Evolutionary conservation across 2,113 vertebrate genomes (phyloP).

Genomic region (Genyomyrus donnyi): DNA sequence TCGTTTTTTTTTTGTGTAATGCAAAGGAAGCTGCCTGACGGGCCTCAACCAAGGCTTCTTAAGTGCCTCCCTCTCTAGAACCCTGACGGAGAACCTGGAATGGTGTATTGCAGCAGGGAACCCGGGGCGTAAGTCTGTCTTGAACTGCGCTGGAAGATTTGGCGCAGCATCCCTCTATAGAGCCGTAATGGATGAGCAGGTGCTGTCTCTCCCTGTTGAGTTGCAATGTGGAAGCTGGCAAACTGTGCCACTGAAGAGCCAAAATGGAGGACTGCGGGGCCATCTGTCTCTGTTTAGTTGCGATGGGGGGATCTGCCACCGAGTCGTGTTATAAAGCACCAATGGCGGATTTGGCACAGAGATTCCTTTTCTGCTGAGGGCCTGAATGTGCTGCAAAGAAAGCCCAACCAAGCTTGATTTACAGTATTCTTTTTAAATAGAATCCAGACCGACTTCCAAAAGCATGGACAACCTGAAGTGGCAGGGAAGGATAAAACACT

Average conservation of each 20-base stretch:
- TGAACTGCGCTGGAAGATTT: not conserved
- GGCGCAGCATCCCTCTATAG: not conserved
- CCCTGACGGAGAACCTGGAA: not conserved
- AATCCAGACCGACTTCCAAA: not conserved
- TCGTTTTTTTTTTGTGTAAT: not conserved
- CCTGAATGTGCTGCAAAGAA: slow-evolving; percentile 10
- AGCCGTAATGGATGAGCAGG: not conserved
- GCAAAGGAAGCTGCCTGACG: not conserved
- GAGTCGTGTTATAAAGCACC: not conserved
- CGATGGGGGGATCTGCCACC: slow-evolving; percentile 1
- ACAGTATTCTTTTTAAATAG: not conserved
- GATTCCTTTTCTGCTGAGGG: not conserved
- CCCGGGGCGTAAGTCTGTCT: not conserved
- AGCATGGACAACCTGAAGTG: slow-evolving; percentile 6
- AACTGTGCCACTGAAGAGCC: not conserved
- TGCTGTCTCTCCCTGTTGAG: not conserved
- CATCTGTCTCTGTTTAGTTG: not conserved
- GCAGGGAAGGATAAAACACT: slow-evolving; percentile 12
- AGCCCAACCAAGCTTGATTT: slow-evolving; percentile 4
- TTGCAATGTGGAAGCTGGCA: not conserved
- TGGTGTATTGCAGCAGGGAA: not conserved
- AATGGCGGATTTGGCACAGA: not conserved
- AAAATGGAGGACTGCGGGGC: not conserved
- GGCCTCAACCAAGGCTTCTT: not conserved
- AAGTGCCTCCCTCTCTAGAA: slow-evolving; percentile 17